Percentiles rank a stretch among this genome's conserved stretches.
These are phyloP conservation scores for Eupithecia abbreviata DNA, from an alignment of 2,888 invertebrate genomes.

Conservation along the genomic window DNA sequence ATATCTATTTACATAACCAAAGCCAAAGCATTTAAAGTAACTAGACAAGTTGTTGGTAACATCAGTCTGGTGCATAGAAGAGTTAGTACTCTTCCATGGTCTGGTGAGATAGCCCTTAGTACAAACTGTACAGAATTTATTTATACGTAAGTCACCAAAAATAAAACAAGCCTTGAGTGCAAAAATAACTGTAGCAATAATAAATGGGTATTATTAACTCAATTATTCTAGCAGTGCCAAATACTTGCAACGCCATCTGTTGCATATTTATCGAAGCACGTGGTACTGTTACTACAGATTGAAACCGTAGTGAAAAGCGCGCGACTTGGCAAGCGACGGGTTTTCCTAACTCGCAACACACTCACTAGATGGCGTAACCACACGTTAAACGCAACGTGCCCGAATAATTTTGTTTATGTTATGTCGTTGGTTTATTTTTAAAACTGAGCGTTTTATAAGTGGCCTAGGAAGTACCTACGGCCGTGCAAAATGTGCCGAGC, in stretches of 20 bases:
- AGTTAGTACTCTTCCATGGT: background rate
- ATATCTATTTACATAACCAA: background rate
- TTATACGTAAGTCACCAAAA: constrained; percentile 41
- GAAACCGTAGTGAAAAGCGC: constrained; percentile 40
- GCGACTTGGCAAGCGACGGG: constrained; percentile 55
- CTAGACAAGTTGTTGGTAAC: background rate
- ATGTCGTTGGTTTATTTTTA: constrained; percentile 76
- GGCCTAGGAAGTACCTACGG: constrained; percentile 71
- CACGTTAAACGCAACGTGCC: constrained; percentile 39
- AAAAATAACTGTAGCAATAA: constrained; percentile 46
- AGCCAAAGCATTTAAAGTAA: background rate
- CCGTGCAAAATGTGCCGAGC: constrained; percentile 58
- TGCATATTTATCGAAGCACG: constrained; percentile 32
- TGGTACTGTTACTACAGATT: constrained; percentile 35
- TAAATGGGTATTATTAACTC: constrained; percentile 42
- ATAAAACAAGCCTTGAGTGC: constrained; percentile 44
- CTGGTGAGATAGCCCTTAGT: constrained; percentile 21
- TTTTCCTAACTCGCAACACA: constrained; percentile 53
- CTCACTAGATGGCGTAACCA: constrained; percentile 64
- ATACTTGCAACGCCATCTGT: constrained; percentile 52
- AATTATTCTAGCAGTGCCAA: constrained; percentile 40
- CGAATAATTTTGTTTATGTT: constrained; percentile 66
- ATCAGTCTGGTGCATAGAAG: too few species aligned
- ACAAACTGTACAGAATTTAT: constrained; percentile 37
- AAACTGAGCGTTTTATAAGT: constrained; percentile 77